Conservation (phyloP, 2,113 vertebrate genomes). For the Prionailurus bengalensis region DNA sequence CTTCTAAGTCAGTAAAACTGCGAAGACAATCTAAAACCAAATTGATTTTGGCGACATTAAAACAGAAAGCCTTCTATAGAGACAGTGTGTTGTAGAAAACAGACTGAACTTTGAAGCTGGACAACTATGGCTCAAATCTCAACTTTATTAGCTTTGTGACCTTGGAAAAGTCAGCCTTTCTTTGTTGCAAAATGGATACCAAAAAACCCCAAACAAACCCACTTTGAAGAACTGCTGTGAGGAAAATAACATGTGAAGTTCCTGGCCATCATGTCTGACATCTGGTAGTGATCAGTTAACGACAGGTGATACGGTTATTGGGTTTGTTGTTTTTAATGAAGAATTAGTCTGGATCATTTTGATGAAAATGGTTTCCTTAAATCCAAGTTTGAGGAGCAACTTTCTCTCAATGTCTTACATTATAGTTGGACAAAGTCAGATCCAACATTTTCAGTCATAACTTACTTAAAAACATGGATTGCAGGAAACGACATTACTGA, state of each 20-base stretch:
- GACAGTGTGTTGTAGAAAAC: background rate
- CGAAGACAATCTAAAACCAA: conserved; percentile 94
- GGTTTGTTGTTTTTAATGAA: background rate
- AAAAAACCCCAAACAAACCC: background rate
- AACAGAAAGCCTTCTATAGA: background rate
- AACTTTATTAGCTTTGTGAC: background rate
- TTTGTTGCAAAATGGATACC: background rate
- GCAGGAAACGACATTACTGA: background rate
- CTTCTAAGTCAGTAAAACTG: conserved; percentile 99
- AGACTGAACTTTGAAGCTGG: background rate
- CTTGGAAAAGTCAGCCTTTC: background rate
- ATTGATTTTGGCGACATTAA: conserved; percentile 14
- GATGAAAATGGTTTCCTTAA: background rate
- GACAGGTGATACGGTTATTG: background rate
- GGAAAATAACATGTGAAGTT: background rate
- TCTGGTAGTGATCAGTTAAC: background rate
- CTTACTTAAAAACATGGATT: background rate
- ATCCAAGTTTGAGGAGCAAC: background rate
- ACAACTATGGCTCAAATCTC: background rate
- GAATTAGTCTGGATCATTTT: background rate
- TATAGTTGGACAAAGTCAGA: background rate
- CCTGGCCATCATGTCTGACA: background rate
- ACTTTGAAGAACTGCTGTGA: background rate
- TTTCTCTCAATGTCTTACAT: background rate
- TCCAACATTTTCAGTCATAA: background rate